These are phyloP conservation scores for Drosophila auraria DNA, from an alignment of 1,140 invertebrate species.

Conservation along the genomic window DNA sequence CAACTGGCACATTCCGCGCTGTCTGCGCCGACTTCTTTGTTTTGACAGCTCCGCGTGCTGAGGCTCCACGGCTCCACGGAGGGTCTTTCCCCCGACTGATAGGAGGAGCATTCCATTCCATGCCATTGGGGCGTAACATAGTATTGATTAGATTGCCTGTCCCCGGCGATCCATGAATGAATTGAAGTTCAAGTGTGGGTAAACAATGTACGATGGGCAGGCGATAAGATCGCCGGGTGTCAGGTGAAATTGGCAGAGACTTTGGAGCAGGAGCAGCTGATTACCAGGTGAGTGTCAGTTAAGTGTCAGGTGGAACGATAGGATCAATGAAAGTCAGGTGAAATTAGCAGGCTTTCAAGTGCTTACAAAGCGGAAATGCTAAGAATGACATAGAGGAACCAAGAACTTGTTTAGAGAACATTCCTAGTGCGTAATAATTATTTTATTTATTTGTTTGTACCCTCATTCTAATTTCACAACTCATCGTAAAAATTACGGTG, in stretches of 20 bases:
- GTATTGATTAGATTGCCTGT: conserved; percentile 40
- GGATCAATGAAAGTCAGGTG: conserved; percentile 13
- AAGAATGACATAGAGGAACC: background rate
- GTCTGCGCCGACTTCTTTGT: conserved; percentile 44
- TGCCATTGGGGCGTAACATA: conserved; percentile 10
- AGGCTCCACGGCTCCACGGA: conserved; percentile 1
- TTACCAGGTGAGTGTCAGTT: conserved; percentile 10
- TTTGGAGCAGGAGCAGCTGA: conserved; percentile 13
- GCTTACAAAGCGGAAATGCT: background rate
- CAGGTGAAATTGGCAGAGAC: conserved; percentile 28
- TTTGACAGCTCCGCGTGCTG: conserved; percentile 37
- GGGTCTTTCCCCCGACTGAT: conserved; percentile 37
- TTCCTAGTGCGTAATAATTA: background rate
- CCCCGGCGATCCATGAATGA: conserved; percentile 30
- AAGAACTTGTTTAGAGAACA: background rate
- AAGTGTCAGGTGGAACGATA: conserved; percentile 20
- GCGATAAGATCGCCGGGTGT: conserved; percentile 32
- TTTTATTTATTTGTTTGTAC: no score
- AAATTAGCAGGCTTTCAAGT: background rate
- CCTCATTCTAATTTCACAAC: conserved; percentile 2
- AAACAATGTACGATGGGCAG: conserved; percentile 4
- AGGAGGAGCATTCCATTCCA: conserved; percentile 24
- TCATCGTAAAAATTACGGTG: background rate
- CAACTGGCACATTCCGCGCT: conserved; percentile 47
- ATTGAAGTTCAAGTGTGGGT: conserved; percentile 40